phyloP scores from a whole-genome alignment of 1,140 invertebrate species.

The Akabosia matsudoensis region DNA sequence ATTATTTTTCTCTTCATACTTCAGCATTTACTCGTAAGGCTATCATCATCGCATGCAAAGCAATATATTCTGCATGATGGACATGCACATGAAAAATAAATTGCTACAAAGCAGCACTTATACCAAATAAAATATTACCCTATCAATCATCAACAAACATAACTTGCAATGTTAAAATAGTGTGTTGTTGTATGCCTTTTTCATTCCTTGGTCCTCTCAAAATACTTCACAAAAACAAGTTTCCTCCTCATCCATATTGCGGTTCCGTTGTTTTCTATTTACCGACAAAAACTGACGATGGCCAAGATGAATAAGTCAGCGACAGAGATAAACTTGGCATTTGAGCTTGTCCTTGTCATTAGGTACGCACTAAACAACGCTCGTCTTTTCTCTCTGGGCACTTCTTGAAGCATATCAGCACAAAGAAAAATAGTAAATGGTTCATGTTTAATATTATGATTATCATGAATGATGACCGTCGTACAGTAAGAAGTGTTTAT shows the following conservation, averaged over 20 bases:
- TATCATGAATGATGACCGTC: no score
- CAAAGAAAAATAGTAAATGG: no score
- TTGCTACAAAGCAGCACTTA: conserved; percentile 6
- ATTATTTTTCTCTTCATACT: no score
- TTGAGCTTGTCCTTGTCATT: not conserved
- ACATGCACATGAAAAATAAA: not conserved
- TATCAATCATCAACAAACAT: conserved; percentile 19
- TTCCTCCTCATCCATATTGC: conserved; percentile 7
- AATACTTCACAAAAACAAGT: conserved; percentile 5
- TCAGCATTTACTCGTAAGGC: not conserved
- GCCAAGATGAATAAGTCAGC: not conserved
- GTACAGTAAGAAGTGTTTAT: conserved; percentile 10
- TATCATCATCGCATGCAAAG: not conserved
- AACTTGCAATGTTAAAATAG: conserved; percentile 10
- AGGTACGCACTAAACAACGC: not conserved
- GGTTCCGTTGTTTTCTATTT: conserved; percentile 9
- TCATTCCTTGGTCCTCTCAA: not conserved
- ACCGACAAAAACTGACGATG: not conserved
- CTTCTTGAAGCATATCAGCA: no score
- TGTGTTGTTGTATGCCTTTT: not conserved
- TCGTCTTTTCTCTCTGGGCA: not conserved
- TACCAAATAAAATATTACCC: conserved; percentile 3
- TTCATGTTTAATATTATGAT: no score
- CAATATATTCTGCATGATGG: not conserved
- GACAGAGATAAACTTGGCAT: not conserved